phyloP scores from a whole-genome alignment of 2,797 vertebrate genomes.

The Enteromius afrohamiltoni region DNA sequence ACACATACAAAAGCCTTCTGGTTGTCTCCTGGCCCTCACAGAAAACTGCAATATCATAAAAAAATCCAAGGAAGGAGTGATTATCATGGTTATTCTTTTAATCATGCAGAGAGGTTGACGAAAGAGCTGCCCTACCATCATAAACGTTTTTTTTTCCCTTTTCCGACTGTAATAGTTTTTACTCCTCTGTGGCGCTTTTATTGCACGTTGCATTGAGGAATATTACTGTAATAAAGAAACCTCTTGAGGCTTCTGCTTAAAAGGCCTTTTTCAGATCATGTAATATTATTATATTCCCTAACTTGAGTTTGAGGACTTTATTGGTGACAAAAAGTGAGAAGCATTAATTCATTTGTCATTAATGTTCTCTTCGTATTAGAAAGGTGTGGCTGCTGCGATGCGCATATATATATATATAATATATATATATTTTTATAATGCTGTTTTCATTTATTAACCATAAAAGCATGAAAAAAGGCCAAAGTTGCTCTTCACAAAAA shows the following conservation, averaged over 20 bases:
- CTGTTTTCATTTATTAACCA: background rate
- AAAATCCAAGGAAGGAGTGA: slow-evolving; percentile 56
- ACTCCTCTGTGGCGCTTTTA: slow-evolving; percentile 67
- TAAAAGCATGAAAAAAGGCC: background rate
- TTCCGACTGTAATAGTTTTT: slow-evolving; percentile 49
- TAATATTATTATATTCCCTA: slow-evolving; percentile 29
- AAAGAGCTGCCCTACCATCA: slow-evolving; percentile 63
- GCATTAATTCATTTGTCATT: slow-evolving; percentile 51
- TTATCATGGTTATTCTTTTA: slow-evolving; percentile 65
- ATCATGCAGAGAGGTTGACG: slow-evolving; percentile 68
- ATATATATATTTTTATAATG: background rate
- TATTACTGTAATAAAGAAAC: slow-evolving; percentile 70
- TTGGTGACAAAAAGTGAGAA: slow-evolving; percentile 62
- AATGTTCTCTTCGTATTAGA: slow-evolving; percentile 61
- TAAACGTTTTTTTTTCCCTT: slow-evolving; percentile 58
- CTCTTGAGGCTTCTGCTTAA: slow-evolving; percentile 47
- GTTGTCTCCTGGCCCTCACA: slow-evolving; percentile 48
- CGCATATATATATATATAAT: no score
- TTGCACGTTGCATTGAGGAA: slow-evolving; percentile 59
- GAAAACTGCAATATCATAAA: slow-evolving; percentile 58
- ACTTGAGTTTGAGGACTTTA: slow-evolving; percentile 62
- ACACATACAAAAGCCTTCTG: slow-evolving; percentile 48
- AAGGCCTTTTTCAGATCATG: slow-evolving; percentile 61
- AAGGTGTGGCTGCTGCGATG: slow-evolving; percentile 34
- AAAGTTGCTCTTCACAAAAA: background rate